These are phyloP conservation scores for Tolypeutes matacus DNA, from an alignment of 2,797 vertebrate genomes.

Conservation along the genomic window DNA sequence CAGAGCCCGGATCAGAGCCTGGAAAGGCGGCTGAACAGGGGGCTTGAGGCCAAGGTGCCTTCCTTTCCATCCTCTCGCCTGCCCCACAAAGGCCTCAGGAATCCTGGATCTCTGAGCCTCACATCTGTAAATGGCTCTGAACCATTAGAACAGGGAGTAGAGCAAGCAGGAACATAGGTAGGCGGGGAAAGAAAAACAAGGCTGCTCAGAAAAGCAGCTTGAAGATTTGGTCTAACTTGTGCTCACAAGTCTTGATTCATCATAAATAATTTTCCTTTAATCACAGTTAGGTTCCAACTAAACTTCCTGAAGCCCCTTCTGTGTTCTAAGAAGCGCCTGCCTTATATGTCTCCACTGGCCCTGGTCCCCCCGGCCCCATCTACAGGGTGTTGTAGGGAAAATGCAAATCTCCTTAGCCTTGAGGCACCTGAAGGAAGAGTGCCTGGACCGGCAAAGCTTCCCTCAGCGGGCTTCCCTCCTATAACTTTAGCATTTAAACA, in stretches of 20 bases:
- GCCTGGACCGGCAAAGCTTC: neutral
- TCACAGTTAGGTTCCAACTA: neutral
- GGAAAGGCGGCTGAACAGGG: neutral
- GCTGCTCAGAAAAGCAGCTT: neutral
- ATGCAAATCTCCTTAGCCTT: neutral
- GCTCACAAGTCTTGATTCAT: neutral
- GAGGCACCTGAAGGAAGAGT: neutral
- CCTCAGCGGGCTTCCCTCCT: neutral
- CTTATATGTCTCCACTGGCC: neutral
- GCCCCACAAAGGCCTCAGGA: neutral
- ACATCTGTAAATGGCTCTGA: neutral
- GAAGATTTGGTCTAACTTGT: constrained; percentile 17
- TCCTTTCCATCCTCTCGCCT: neutral
- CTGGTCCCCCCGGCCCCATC: neutral
- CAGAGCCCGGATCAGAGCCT: neutral
- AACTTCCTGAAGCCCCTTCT: constrained; percentile 38
- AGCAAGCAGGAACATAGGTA: no score
- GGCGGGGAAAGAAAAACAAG: neutral
- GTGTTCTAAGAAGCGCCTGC: neutral
- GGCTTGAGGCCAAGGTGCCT: neutral
- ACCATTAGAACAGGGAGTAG: neutral
- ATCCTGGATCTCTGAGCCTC: neutral
- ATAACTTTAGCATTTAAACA: constrained; percentile 4
- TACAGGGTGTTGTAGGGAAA: neutral
- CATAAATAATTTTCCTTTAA: neutral